These are phyloP conservation scores for Argynnis bischoffii DNA, from an alignment of 2,888 invertebrate genomes.

Conservation along the genomic window DNA sequence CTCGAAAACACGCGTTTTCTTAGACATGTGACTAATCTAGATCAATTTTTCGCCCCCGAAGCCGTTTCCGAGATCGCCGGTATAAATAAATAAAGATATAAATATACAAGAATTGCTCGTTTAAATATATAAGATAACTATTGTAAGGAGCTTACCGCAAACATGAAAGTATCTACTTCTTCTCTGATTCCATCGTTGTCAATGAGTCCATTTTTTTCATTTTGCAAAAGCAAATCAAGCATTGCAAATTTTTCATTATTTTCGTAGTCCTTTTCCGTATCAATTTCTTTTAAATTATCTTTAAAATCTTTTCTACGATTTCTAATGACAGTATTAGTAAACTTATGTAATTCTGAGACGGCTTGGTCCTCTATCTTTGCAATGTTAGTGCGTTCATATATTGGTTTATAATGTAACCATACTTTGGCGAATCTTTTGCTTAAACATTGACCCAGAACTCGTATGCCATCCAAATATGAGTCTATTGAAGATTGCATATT, in stretches of 20 bases:
- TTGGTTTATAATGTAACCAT: conserved; percentile 32
- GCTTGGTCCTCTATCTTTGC: conserved; percentile 42
- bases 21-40: too few relatives aligned
- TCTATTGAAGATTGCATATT: conserved; percentile 52
- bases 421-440: conserved; percentile 31
- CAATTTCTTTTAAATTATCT: conserved; percentile 32
- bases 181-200: conserved; percentile 84
- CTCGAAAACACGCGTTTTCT: too few relatives aligned
- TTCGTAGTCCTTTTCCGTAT: conserved; percentile 39
- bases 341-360: conserved; percentile 71
- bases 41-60: too few relatives aligned
- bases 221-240: conserved; percentile 84
- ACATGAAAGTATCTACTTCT: conserved; percentile 88
- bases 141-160: conserved; percentile 75
- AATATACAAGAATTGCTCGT: too few relatives aligned
- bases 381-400: conserved; percentile 28
- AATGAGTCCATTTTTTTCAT: conserved; percentile 79
- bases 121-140: not conserved
- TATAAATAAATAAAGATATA: too few relatives aligned
- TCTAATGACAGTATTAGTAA: conserved; percentile 76
- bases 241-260: conserved; percentile 77
- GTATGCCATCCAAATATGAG: conserved; percentile 72
- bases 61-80: too few relatives aligned
- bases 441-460: conserved; percentile 47
- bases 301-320: conserved; percentile 50